Conservation (phyloP, 1,140 invertebrate genomes). For the Anastrepha ludens region DNA sequence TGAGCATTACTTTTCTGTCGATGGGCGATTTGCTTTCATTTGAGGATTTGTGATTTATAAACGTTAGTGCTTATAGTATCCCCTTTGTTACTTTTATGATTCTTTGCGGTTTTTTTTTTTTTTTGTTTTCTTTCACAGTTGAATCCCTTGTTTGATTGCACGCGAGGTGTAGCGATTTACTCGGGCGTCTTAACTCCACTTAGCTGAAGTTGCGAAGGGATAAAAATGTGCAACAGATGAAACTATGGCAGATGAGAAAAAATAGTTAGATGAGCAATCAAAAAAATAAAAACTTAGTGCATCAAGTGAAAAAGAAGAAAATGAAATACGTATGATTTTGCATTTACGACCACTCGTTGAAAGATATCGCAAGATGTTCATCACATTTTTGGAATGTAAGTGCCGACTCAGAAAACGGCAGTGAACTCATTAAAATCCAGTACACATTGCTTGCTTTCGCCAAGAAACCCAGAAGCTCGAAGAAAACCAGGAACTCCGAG, state of each 20-base stretch:
- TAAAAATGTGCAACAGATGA: background rate
- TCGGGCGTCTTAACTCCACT: background rate
- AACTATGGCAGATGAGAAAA: no score
- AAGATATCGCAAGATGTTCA: no score
- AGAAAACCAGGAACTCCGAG: no score
- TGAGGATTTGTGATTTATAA: constrained; percentile 28
- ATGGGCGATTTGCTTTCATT: constrained; percentile 18
- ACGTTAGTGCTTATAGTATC: background rate
- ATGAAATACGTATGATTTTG: no score
- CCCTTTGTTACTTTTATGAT: constrained; percentile 34
- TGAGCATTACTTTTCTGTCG: background rate
- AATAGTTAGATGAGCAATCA: background rate
- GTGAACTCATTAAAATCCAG: no score
- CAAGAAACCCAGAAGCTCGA: no score
- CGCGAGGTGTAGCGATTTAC: background rate
- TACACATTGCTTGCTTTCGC: no score
- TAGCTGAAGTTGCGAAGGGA: background rate
- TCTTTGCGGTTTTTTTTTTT: constrained; percentile 9
- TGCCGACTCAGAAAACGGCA: no score
- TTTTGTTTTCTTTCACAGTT: background rate
- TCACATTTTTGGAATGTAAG: no score
- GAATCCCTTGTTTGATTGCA: constrained; percentile 16
- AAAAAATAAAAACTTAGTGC: no score
- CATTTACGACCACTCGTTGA: no score
- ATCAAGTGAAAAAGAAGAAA: no score